These are phyloP conservation scores for Monochamus saltuarius DNA, from an alignment of 1,140 invertebrate genomes.

Conservation along the genomic window DNA sequence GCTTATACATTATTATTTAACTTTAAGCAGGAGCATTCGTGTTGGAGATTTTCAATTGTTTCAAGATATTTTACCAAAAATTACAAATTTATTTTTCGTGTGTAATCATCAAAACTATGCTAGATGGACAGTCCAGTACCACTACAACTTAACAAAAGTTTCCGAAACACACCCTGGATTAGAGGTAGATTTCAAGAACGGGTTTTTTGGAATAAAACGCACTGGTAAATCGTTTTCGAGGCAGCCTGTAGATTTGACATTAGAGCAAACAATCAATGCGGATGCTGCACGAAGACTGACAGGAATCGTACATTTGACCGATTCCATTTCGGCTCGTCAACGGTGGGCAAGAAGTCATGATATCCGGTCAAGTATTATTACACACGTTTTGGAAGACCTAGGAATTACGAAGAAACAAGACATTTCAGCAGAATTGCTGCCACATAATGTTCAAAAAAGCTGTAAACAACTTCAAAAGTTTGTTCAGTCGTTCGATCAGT, in stretches of 20 bases:
- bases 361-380: constrained; percentile 20
- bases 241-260: constrained; percentile 31
- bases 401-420: constrained; percentile 19
- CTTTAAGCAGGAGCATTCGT: constrained; percentile 39
- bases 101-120: constrained; percentile 37
- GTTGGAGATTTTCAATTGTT: constrained; percentile 40
- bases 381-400: constrained; percentile 22
- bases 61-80: constrained; percentile 23
- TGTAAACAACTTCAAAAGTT: constrained; percentile 27
- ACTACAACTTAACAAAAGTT: constrained; percentile 18
- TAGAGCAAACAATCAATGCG: constrained; percentile 29
- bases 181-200: constrained; percentile 26
- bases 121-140: constrained; percentile 27
- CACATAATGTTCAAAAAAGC: constrained; percentile 31
- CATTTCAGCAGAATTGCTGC: background rate
- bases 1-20: constrained; percentile 40
- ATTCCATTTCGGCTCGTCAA: constrained; percentile 23
- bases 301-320: constrained; percentile 26
- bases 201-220: constrained; percentile 32
- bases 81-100: constrained; percentile 35
- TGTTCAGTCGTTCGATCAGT: constrained; percentile 21
- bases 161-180: constrained; percentile 28
- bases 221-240: constrained; percentile 30
- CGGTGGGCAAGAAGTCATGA: constrained; percentile 21
- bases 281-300: constrained; percentile 32